A percentile compares a stretch with the other conserved stretches of the same genome.
Conservation (phyloP, 2,888 invertebrate species). For the Lottia scabra region DNA sequence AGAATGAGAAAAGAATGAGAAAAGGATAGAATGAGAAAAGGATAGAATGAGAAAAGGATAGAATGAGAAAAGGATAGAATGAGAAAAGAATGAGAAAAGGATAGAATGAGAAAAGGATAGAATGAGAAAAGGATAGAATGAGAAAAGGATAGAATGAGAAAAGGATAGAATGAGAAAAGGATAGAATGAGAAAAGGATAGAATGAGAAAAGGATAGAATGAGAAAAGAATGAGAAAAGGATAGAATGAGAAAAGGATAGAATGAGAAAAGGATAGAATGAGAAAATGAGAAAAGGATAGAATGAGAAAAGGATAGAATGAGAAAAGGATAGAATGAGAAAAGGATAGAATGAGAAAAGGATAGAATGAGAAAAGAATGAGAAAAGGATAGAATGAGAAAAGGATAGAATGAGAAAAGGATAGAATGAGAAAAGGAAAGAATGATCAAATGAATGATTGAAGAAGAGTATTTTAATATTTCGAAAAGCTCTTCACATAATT, state of each 20-base stretch:
- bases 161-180: background rate
- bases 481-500: too few species aligned
- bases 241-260: background rate
- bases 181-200: background rate
- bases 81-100: background rate
- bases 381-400: background rate
- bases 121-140: background rate
- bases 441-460: background rate
- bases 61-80: background rate
- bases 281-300: background rate
- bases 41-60: background rate
- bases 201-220: slow-evolving; percentile 2
- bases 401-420: background rate
- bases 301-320: background rate
- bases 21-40: background rate
- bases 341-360: too few species aligned
- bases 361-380: background rate
- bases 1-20: background rate
- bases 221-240: too few species aligned
- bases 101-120: background rate
- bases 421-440: background rate
- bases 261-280: background rate
- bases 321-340: background rate
- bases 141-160: background rate
- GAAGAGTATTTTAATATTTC: too few species aligned